A percentile compares a stretch with the other conserved stretches of the same genome.
phyloP scores from a whole-genome alignment of 2,797 vertebrate species.

The Botia almorhae region DNA sequence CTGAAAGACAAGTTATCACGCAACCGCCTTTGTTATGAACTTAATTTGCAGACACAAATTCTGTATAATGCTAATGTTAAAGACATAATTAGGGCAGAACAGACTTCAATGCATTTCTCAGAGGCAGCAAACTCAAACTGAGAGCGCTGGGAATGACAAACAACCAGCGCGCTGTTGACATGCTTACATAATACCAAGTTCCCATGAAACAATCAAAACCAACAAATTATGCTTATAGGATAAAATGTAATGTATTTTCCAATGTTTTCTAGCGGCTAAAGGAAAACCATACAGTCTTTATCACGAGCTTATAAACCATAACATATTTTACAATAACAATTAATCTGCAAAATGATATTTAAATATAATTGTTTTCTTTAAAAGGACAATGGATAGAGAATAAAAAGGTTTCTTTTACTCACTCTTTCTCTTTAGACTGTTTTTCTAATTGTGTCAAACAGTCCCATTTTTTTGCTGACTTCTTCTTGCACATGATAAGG shows the following conservation, averaged over 20 bases:
- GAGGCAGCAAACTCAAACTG: neutral
- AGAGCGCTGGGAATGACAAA: too few species aligned
- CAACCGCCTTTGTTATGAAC: neutral
- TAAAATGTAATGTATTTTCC: neutral
- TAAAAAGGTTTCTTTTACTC: slow-evolving; percentile 66
- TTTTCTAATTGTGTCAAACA: slow-evolving; percentile 93
- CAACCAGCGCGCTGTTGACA: neutral
- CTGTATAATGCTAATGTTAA: neutral
- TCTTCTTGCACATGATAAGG: slow-evolving; percentile 93
- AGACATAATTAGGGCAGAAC: neutral
- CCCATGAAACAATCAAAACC: neutral
- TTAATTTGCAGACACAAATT: neutral
- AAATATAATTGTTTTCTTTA: too few species aligned
- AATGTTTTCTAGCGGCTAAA: neutral
- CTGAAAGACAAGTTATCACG: slow-evolving; percentile 57
- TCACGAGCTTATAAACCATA: too few species aligned
- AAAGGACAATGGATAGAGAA: too few species aligned
- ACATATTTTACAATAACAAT: too few species aligned
- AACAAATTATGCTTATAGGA: neutral
- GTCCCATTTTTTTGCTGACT: slow-evolving; percentile 89
- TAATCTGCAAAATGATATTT: too few species aligned
- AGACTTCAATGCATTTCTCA: neutral
- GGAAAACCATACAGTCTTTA: neutral
- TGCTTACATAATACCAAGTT: neutral
- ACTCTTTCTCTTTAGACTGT: slow-evolving; percentile 96